Conservation (phyloP, 2,888 invertebrate genomes). For the Embidobia sp. region DNA sequence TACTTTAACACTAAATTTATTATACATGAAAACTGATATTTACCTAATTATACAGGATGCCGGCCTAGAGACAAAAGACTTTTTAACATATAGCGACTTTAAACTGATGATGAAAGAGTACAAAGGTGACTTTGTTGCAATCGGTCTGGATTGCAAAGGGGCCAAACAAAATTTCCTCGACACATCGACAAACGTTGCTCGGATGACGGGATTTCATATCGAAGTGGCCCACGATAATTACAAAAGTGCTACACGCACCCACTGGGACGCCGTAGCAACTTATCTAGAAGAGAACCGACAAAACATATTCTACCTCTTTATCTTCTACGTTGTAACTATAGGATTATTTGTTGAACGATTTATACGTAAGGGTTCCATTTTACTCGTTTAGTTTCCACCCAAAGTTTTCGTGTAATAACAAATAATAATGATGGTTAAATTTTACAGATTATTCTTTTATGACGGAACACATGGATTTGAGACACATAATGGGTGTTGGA, state of each 20-base stretch:
- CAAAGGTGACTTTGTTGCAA: constrained; percentile 96
- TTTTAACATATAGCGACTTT: constrained; percentile 94
- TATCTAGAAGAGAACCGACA: constrained; percentile 97
- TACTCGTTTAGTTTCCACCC: neutral
- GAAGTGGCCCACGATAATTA: constrained; percentile 86
- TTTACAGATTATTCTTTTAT: constrained; percentile 94
- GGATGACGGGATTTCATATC: constrained; percentile 97
- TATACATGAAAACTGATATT: too few species aligned
- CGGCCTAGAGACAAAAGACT: constrained; percentile 94
- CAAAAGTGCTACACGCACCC: constrained; percentile 85
- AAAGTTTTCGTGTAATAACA: too few species aligned
- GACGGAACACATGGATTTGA: constrained; percentile 96
- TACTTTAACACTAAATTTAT: too few species aligned
- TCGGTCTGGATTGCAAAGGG: constrained; percentile 96
- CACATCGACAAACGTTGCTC: constrained; percentile 95
- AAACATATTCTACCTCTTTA: constrained; percentile 96
- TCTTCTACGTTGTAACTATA: constrained; percentile 97
- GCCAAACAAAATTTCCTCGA: constrained; percentile 97
- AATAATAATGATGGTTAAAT: neutral
- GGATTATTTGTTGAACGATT: constrained; percentile 97
- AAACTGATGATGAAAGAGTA: constrained; percentile 98
- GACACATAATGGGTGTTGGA: constrained; percentile 98
- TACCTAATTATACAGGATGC: too few species aligned
- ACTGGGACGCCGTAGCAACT: constrained; percentile 94
- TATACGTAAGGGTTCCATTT: constrained; percentile 86